Conservation (phyloP, 2,797 vertebrate species). For the Arrhamphus sclerolepis region DNA sequence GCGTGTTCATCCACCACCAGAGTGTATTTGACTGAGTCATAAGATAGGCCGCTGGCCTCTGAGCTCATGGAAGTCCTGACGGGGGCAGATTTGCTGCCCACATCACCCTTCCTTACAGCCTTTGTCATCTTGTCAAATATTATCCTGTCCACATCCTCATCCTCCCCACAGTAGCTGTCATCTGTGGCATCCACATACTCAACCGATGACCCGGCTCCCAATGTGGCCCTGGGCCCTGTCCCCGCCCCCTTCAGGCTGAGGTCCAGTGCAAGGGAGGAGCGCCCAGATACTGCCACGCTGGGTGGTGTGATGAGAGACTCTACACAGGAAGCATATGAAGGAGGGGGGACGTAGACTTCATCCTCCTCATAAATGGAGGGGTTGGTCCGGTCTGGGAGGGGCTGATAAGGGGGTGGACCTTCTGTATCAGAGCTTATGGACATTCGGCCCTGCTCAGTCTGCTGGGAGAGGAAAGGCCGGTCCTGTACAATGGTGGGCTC, state of each 20-base stretch:
- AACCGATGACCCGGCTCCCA: slow-evolving; percentile 67
- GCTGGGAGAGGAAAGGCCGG: slow-evolving; percentile 85
- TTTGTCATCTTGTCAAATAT: slow-evolving; percentile 59
- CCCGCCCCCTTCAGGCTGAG: slow-evolving; percentile 64
- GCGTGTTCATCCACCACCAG: slow-evolving; percentile 96
- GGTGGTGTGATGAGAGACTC: slow-evolving; percentile 75
- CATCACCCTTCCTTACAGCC: slow-evolving; percentile 42
- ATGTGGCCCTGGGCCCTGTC: slow-evolving; percentile 47
- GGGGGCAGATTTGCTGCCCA: slow-evolving; percentile 26
- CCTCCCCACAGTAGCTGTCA: slow-evolving; percentile 71
- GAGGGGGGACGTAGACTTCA: slow-evolving; percentile 71
- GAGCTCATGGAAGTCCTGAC: slow-evolving; percentile 89
- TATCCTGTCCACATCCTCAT: slow-evolving; percentile 73
- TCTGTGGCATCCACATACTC: slow-evolving; percentile 73
- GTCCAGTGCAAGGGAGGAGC: slow-evolving; percentile 59
- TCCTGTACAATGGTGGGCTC: slow-evolving; percentile 73
- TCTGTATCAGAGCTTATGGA: slow-evolving; percentile 93
- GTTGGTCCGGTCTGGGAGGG: slow-evolving; percentile 86
- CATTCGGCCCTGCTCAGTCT: slow-evolving; percentile 91
- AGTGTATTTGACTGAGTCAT: slow-evolving; percentile 98
- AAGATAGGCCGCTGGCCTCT: slow-evolving; percentile 93
- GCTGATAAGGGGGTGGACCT: slow-evolving; percentile 87
- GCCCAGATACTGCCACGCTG: slow-evolving; percentile 37
- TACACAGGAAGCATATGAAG: slow-evolving; percentile 80
- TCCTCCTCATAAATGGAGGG: slow-evolving; percentile 92